Base-by-base conservation (phyloP, 2,797 vertebrate genomes). In the Danio aesculapii region DNA sequence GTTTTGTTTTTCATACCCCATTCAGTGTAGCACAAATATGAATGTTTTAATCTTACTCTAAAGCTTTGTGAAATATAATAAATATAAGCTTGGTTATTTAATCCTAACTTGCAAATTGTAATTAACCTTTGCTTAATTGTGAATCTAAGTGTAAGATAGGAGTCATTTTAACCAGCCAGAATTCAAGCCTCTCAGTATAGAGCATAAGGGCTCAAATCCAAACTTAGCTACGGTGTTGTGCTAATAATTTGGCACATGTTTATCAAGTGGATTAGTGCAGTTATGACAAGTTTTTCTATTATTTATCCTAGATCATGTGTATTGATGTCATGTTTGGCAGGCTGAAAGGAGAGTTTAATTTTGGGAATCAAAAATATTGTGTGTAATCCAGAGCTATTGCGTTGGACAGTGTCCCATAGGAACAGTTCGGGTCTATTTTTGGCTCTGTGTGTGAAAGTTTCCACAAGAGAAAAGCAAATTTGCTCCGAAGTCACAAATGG, bases 391-490 rank as follows among this genome's bases (percentile, higher is more conserved):
- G 44, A 77, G 44, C 57, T 30, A 41, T 39, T 63, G 52, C 17
- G 47, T 69, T 53, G 46, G 58, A 21, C 43, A 19, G 12, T 74
- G 43, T 83, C 50, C 63, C 67, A 69, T 41, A 58, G 57, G 61
- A 82, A 74, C 43, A 79, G 30, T 67, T 57, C 17, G 68, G 44
- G 19, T 75, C 57, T 73, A 67, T 84, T 82, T 84, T 59, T 75
- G 52, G 12, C n/a, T 70, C 58, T 77, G 13, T 58, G 44, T n/a
- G 52, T 68, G 47, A 68, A 72, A 77, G 47, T n/a, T 71, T 81
- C n/a, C 19, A 61, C 46, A 57, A 41, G 62, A 69, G 47, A 67
- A 75, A 72, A 75, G 39, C 47, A 73, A 77, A 39, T 71, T 47
- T 52, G 14, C 61, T 55, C 53, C 39, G 50, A 73, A 44, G 62